These are phyloP conservation scores for Macrobrachium nipponense DNA, from an alignment of 1,140 invertebrate species.

Conservation along the genomic window DNA sequence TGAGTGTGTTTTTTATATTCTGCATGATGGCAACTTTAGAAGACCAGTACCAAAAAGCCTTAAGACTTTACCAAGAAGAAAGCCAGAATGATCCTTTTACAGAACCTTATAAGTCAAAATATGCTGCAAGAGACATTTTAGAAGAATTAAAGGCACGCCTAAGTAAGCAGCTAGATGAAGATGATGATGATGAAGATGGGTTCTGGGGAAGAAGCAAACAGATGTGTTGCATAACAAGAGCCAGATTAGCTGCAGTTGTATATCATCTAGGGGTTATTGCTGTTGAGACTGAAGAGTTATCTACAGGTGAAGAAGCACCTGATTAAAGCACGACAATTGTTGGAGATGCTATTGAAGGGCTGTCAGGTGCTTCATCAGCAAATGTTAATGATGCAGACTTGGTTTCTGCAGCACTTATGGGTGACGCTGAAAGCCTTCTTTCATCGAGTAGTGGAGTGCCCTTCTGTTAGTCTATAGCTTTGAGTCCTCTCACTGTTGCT, in stretches of 20 bases:
- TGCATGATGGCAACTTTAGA: conserved; percentile 54
- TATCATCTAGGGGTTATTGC: conserved; percentile 81
- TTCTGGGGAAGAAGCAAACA: conserved; percentile 41
- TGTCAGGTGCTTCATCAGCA: conserved; percentile 37
- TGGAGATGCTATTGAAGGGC: conserved; percentile 66
- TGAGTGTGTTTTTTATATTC: conserved; percentile 56
- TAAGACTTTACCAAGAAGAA: conserved; percentile 44
- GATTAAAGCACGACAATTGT: conserved; percentile 75
- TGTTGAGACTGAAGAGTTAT: conserved; percentile 83
- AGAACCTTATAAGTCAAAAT: conserved; percentile 55
- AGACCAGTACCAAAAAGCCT: conserved; percentile 55
- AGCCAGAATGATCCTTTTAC: conserved; percentile 32
- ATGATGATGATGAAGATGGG: conserved; percentile 36
- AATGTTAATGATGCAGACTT: conserved; percentile 32
- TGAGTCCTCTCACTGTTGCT: conserved; percentile 73
- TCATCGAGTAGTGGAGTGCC: conserved; percentile 25
- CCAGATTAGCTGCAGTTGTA: conserved; percentile 72
- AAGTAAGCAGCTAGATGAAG: conserved; percentile 53
- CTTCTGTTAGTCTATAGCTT: conserved; percentile 66
- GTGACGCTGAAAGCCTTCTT: conserved; percentile 35
- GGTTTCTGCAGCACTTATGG: conserved; percentile 29
- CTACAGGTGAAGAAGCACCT: conserved; percentile 80
- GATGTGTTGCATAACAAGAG: conserved; percentile 44
- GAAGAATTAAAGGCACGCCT: conserved; percentile 52
- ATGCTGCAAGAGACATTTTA: conserved; percentile 53